These are phyloP conservation scores for Protophormia terraenovae DNA, from an alignment of 2,888 invertebrate species.

Conservation along the genomic window DNA sequence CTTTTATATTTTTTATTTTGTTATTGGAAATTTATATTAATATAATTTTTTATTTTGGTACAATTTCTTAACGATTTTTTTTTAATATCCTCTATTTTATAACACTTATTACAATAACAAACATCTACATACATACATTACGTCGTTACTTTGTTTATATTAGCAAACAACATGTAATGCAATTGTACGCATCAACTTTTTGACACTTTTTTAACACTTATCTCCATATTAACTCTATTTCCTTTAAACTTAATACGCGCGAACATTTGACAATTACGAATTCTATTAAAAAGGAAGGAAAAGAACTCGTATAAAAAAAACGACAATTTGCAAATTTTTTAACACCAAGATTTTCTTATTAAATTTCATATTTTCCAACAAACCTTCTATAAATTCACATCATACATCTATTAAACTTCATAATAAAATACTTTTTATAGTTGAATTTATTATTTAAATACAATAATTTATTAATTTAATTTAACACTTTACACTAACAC, in stretches of 20 bases:
- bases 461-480: neutral
- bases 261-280: neutral
- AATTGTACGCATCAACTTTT: neutral
- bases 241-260: neutral
- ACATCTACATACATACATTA: no score
- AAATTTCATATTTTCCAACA: neutral
- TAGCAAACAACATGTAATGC: no score
- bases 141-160: no score
- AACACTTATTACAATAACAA: no score
- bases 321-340: neutral
- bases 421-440: neutral
- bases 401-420: neutral
- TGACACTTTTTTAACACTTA: neutral
- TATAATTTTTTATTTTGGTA: no score
- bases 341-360: neutral
- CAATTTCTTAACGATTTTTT: no score
- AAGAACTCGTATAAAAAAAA: neutral
- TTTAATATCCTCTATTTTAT: no score
- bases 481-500: neutral
- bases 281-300: neutral
- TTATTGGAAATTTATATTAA: no score
- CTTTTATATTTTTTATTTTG: no score
- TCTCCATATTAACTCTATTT: neutral
- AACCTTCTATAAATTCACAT: neutral
- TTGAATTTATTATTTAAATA: neutral